Conservation (phyloP, 23 tunicate species). For the Trididemnum miniatum region DNA sequence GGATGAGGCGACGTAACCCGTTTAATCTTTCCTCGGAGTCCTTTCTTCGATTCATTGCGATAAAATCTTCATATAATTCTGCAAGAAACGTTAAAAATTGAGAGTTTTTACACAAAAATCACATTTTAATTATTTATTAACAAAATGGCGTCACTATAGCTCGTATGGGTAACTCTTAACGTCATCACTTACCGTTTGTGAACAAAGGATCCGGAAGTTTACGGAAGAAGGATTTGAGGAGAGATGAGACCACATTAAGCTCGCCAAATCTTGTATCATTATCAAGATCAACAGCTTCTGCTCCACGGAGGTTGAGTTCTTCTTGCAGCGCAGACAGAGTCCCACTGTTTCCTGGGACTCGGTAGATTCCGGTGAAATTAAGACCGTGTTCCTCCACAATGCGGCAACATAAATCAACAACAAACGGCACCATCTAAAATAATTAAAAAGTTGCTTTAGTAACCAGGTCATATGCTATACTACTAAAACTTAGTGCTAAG, state of each 20-base stretch:
- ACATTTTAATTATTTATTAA: too few species aligned
- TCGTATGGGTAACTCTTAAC: too few species aligned
- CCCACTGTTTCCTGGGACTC: slow-evolving; percentile 95
- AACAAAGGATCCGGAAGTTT: slow-evolving; percentile 90
- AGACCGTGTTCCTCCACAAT: slow-evolving; percentile 84
- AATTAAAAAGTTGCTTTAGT: too few species aligned
- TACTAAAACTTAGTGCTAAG: too few species aligned
- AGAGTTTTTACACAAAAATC: too few species aligned
- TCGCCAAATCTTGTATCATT: slow-evolving; percentile 71
- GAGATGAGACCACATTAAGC: slow-evolving; percentile 88
- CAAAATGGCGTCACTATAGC: too few species aligned
- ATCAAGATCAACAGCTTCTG: slow-evolving; percentile 53
- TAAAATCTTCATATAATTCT: slow-evolving; percentile 89
- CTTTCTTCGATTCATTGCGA: slow-evolving; percentile 64
- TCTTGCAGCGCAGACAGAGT: slow-evolving; percentile 84
- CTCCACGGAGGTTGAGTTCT: slow-evolving; percentile 71
- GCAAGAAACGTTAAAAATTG: too few species aligned
- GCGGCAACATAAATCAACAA: slow-evolving; percentile 88
- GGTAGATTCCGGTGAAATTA: slow-evolving; percentile 75
- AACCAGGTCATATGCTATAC: too few species aligned
- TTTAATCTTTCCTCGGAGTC: slow-evolving; percentile 72
- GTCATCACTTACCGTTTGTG: slow-evolving; percentile 68
- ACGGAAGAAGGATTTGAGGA: slow-evolving; percentile 81
- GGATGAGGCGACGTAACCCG: slow-evolving; percentile 76
- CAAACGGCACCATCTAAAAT: slow-evolving; percentile 79